A percentile compares a stretch with the other conserved stretches of the same genome.
These are phyloP conservation scores for Megaceryle maxima DNA, from an alignment of 2,113 vertebrate genomes.

Conservation along the genomic window DNA sequence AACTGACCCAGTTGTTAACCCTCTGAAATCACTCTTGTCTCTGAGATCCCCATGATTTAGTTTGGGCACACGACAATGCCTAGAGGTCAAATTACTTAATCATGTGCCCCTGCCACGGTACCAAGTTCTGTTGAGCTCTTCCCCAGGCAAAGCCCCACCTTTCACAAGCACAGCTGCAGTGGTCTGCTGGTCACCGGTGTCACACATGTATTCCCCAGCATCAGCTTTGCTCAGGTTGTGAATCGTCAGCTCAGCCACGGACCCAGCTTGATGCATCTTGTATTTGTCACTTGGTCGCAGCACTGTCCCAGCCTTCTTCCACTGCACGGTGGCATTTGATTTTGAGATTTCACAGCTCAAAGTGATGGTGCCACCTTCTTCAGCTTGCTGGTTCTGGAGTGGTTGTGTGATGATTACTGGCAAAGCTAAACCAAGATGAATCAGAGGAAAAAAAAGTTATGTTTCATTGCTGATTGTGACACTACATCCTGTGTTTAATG, in stretches of 20 bases:
- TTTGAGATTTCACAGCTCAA: slow-evolving; percentile 77
- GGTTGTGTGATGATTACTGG: slow-evolving; percentile 58
- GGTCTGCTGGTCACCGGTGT: slow-evolving; percentile 79
- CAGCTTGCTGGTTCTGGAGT: slow-evolving; percentile 79
- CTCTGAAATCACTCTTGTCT: not conserved
- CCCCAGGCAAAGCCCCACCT: slow-evolving; percentile 59
- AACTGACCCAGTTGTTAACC: not conserved
- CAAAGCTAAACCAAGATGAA: slow-evolving; percentile 42
- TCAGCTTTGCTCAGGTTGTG: slow-evolving; percentile 73
- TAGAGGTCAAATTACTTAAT: not conserved
- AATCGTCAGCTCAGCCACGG: slow-evolving; percentile 76
- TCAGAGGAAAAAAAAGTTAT: not conserved
- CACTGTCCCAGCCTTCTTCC: slow-evolving; percentile 78
- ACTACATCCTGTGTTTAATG: not conserved
- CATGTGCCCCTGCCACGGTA: rapidly evolving
- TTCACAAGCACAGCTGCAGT: slow-evolving; percentile 80
- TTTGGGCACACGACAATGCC: not conserved
- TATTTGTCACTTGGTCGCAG: slow-evolving; percentile 71
- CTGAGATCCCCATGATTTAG: rapidly evolving
- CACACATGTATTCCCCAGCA: slow-evolving; percentile 84
- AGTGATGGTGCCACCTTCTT: slow-evolving; percentile 77
- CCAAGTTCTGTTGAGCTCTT: not conserved
- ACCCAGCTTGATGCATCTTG: slow-evolving; percentile 71
- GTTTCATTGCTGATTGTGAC: rapidly evolving
- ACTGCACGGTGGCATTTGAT: slow-evolving; percentile 68